Evolutionary conservation across 2,797 vertebrate genomes (phyloP), one percentile per base, ranked within the genome.

Genomic region (Spheniscus humboldti): DNA sequence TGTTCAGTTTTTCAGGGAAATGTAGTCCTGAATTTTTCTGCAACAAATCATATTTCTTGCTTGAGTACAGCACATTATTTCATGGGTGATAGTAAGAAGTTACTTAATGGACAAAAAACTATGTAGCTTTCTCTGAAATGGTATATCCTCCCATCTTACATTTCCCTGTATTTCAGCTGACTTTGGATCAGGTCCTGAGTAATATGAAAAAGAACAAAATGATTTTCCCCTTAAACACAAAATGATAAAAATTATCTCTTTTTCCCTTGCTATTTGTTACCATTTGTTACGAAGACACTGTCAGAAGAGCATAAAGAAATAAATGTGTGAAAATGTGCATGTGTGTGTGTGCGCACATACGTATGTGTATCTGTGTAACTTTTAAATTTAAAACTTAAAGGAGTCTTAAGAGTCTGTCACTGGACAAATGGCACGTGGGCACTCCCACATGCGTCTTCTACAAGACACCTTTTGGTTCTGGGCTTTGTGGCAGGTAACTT

Each of bases 391-490:
- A 66, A 91, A 59, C 4, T 71, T 50, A 47, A 45, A 14, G 39
- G 22, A 53, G 4, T 33, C 33, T 68, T 69, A 22, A 35, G 30
- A 72, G 30, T 53, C n/a, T 69, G 22, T 84, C 55, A 24, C 23
- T 30, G 39, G 47, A 57, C 25, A 90, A 60, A 82, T 90, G 14
- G 41, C 41, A 41, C 6, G 41, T 41, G 35, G 79, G 41, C 18
- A 18, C 6, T 85, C 33, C 15, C 13, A 56, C n/a, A 23, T 3
- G 3, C 0, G 0, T 60, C 45, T 76, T 64, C 41, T 53, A 22
- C n/a, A 62, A 14, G 55, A 69, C n/a, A 68, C 24, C 28, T 89
- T 75, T 47, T 62, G 6, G 18, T 71, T 89, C 45, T 56, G 62
- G 13, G 41, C 31, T 91, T 73, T 55, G 14, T 56, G 69, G 11